Conservation (phyloP, 2,113 vertebrate species). For the Electrona antarctica region DNA sequence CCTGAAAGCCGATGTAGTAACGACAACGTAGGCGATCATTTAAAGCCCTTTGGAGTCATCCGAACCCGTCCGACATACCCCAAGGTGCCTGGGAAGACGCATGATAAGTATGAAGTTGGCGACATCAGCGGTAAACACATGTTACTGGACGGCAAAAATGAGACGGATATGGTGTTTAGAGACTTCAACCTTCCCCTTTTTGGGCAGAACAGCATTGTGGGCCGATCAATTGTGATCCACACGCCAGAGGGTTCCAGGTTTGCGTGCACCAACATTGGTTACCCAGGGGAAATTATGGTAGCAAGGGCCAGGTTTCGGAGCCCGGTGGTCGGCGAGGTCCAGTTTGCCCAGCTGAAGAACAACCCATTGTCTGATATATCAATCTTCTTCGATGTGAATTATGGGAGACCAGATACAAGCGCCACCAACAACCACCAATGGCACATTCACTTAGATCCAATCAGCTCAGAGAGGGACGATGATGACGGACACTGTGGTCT, state of each 20-base stretch:
- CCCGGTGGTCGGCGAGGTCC: constrained; percentile 75
- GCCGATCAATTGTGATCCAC: constrained; percentile 81
- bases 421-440: constrained; percentile 76
- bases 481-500: constrained; percentile 64
- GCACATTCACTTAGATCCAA: constrained; percentile 79
- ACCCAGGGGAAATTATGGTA: constrained; percentile 68
- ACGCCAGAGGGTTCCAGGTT: constrained; percentile 48
- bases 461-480: constrained; percentile 77
- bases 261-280: constrained; percentile 75
- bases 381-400: constrained; percentile 76
- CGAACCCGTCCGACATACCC: constrained; percentile 63
- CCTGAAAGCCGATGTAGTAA: constrained; percentile 68
- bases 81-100: constrained; percentile 63
- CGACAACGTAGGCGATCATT: constrained; percentile 78
- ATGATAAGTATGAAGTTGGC: constrained; percentile 80
- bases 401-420: constrained; percentile 52
- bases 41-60: constrained; percentile 78
- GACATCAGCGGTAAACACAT: constrained; percentile 79
- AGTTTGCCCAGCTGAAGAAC: constrained; percentile 73
- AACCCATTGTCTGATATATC: constrained; percentile 81
- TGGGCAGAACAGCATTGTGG: constrained; percentile 81
- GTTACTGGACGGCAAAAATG: constrained; percentile 44
- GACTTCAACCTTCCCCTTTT: constrained; percentile 84
- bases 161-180: constrained; percentile 32
- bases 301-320: constrained; percentile 71